Conservation (phyloP, 1,140 invertebrate genomes). For the Drosophila ambigua region DNA sequence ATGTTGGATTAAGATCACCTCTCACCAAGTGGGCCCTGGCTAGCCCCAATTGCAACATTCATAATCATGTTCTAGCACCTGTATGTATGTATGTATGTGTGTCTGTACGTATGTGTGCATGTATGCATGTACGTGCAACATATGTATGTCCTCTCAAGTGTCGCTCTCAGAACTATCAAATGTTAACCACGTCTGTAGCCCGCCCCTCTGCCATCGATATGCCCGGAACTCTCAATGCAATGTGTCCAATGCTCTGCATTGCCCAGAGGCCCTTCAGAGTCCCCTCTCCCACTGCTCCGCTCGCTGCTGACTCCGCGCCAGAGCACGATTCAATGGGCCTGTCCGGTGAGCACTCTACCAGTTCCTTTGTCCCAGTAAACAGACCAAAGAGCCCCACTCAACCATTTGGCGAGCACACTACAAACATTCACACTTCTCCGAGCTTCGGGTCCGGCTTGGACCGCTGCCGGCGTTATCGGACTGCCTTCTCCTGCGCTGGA, state of each 20-base stretch:
- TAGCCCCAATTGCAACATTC: slow-evolving; percentile 12
- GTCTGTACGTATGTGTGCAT: slow-evolving; percentile 31
- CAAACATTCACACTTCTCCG: slow-evolving; percentile 48
- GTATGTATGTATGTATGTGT: slow-evolving; percentile 38
- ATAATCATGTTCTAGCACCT: slow-evolving; percentile 15
- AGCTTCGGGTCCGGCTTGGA: slow-evolving; percentile 12
- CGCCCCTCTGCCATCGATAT: slow-evolving; percentile 38
- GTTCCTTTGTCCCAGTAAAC: slow-evolving; percentile 70
- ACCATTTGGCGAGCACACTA: slow-evolving; percentile 46
- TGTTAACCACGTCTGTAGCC: slow-evolving; percentile 24
- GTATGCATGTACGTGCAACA: neutral
- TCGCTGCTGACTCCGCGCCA: slow-evolving; percentile 27
- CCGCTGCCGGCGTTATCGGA: neutral
- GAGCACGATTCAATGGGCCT: slow-evolving; percentile 60
- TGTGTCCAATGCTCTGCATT: slow-evolving; percentile 45
- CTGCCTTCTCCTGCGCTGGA: slow-evolving; percentile 22
- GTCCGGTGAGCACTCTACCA: slow-evolving; percentile 68
- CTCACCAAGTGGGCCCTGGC: neutral
- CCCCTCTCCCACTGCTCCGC: slow-evolving; percentile 6
- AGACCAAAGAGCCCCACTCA: slow-evolving; percentile 63
- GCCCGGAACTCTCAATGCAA: slow-evolving; percentile 42
- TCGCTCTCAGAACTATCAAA: slow-evolving; percentile 38
- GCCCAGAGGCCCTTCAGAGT: slow-evolving; percentile 26
- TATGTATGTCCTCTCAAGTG: slow-evolving; percentile 10
- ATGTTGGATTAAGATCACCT: neutral